Evolutionary conservation across 2,797 vertebrate genomes (phyloP).

Genomic region (Pipistrellus pygmaeus): DNA sequence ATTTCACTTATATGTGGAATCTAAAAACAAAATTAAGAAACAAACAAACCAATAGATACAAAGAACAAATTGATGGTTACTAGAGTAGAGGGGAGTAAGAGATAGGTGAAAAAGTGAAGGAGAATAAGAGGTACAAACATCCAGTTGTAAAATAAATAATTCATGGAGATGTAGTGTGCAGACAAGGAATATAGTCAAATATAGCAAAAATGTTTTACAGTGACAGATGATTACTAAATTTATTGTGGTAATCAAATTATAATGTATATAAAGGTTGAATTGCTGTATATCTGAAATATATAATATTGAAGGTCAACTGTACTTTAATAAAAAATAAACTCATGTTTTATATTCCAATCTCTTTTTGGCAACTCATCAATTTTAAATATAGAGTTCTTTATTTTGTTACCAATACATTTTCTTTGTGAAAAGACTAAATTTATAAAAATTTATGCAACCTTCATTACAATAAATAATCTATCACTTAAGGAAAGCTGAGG

Average conservation of each 20-base stretch:
- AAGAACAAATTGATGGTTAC: not conserved
- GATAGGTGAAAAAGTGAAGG: not conserved
- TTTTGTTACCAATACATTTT: not conserved
- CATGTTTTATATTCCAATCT: not conserved
- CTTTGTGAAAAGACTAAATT: not conserved
- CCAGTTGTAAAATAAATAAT: not conserved
- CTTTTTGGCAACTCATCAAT: not conserved
- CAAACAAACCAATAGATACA: not conserved
- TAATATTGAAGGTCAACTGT: not conserved
- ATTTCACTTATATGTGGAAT: not conserved
- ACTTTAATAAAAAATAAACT: not conserved
- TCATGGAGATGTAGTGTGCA: not conserved
- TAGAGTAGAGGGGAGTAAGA: no score
- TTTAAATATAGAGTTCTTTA: not conserved
- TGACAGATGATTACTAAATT: not conserved
- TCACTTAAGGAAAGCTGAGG: not conserved
- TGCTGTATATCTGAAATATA: not conserved
- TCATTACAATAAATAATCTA: not conserved
- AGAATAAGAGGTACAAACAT: not conserved
- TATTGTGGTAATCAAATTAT: not conserved
- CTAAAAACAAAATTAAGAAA: not conserved
- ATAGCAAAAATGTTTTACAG: not conserved
- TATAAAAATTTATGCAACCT: not conserved
- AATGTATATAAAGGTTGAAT: not conserved
- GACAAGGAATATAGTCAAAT: not conserved